Conservation (phyloP, 2,797 vertebrate genomes). For the Poeciliopsis presidionis region DNA sequence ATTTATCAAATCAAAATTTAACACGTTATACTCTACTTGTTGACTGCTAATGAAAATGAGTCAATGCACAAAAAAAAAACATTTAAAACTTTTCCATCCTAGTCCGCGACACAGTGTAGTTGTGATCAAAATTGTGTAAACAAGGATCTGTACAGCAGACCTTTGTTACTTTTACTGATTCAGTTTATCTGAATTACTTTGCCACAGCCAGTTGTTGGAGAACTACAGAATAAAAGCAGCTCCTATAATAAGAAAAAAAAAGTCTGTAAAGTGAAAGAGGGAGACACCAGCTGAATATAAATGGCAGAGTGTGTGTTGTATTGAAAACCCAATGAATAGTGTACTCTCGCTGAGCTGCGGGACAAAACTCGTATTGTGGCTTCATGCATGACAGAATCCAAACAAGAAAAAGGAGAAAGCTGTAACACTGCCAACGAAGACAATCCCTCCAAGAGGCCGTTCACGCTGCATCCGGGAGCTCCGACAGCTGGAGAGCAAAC, state of each 20-base stretch:
- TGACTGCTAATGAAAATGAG: not conserved
- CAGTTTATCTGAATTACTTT: not conserved
- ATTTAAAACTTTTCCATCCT: not conserved
- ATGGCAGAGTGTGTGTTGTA: slow-evolving; percentile 34
- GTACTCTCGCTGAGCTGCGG: slow-evolving; percentile 31
- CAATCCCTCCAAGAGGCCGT: slow-evolving; percentile 39
- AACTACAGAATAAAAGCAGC: not conserved
- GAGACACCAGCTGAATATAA: slow-evolving; percentile 11
- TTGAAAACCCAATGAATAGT: slow-evolving; percentile 54
- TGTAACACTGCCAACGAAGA: slow-evolving; percentile 43
- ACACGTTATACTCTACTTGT: not conserved
- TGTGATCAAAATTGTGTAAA: not conserved
- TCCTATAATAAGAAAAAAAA: not conserved
- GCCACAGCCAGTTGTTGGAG: not conserved
- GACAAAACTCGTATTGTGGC: slow-evolving; percentile 68
- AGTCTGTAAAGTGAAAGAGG: not conserved
- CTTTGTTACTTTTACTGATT: not conserved
- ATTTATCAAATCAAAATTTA: not conserved
- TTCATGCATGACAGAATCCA: slow-evolving; percentile 69
- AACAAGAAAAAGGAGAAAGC: slow-evolving; percentile 59
- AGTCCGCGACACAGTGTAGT: not conserved
- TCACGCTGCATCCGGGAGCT: slow-evolving; percentile 47
- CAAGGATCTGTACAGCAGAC: not conserved
- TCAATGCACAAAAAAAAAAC: not conserved
- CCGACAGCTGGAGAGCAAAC: slow-evolving; percentile 49